Evolutionary conservation across 2,797 vertebrate genomes (phyloP).

Genomic region (Helostoma temminkii): DNA sequence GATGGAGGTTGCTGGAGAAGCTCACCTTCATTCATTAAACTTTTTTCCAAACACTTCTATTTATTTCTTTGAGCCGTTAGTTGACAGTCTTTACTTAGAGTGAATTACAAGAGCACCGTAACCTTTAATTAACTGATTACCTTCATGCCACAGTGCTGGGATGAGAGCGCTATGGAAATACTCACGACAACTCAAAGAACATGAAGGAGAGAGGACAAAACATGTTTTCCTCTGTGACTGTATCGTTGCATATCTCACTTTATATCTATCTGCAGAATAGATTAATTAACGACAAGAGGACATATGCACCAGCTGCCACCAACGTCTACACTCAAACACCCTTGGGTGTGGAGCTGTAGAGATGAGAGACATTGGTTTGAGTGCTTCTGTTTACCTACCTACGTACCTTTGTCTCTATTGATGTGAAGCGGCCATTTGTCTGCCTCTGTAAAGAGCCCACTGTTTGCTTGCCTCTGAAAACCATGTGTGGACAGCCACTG

Average conservation of each 20-base stretch:
- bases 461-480: constrained; percentile 65
- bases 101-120: constrained; percentile 36
- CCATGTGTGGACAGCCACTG: constrained; percentile 62
- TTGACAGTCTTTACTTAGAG: constrained; percentile 35
- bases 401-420: constrained; percentile 69
- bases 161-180: constrained; percentile 14
- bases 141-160: constrained; percentile 44
- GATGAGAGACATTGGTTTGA: constrained; percentile 28
- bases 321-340: constrained; percentile 10
- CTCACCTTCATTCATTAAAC: constrained; percentile 58
- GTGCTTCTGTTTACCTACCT: constrained; percentile 59
- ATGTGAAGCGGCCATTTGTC: constrained; percentile 55
- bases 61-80: constrained; percentile 30
- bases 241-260: not conserved
- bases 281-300: not conserved
- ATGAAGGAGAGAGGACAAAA: not conserved
- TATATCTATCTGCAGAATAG: not conserved
- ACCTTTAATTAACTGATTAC: constrained; percentile 51
- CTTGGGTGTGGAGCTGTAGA: not conserved
- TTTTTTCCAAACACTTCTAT: constrained; percentile 54
- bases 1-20: constrained; percentile 59
- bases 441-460: constrained; percentile 49
- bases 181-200: not conserved
- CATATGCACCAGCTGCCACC: constrained; percentile 22
- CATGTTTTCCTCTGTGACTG: not conserved